Evolutionary conservation across 2,888 invertebrate species (phyloP).

Genomic region (Hypomecis punctinalis): DNA sequence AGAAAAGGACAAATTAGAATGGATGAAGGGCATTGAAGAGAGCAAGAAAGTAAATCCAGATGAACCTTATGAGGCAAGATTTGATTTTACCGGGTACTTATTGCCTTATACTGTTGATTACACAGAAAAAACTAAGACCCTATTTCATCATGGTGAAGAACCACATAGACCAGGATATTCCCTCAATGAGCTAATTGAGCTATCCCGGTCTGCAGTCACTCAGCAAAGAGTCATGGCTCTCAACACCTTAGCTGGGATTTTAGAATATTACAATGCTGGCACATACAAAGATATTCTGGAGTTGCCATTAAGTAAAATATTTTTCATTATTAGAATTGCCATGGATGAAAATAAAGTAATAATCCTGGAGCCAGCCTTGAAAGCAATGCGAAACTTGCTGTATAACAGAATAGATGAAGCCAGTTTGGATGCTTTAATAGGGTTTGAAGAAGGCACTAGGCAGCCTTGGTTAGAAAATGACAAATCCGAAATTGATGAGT

Average conservation of each 20-base stretch:
- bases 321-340: constrained; percentile 93
- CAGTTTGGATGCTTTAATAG: constrained; percentile 88
- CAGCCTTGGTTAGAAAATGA: constrained; percentile 86
- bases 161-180: constrained; percentile 96
- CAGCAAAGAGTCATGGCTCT: constrained; percentile 94
- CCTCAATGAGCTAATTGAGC: constrained; percentile 93
- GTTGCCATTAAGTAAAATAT: constrained; percentile 90
- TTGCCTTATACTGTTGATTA: constrained; percentile 88
- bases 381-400: constrained; percentile 90
- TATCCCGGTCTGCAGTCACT: constrained; percentile 90
- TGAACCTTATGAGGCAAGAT: constrained; percentile 91
- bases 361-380: constrained; percentile 90
- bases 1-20: constrained; percentile 94
- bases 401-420: constrained; percentile 92
- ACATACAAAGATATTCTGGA: constrained; percentile 91
- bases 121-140: constrained; percentile 82
- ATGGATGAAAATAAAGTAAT: constrained; percentile 92
- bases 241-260: constrained; percentile 91
- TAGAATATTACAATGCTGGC: constrained; percentile 89
- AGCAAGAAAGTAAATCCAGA: constrained; percentile 83
- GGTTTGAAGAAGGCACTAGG: constrained; percentile 86
- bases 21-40: constrained; percentile 90
- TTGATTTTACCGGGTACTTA: constrained; percentile 92
- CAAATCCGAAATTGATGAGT: constrained; percentile 81
- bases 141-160: constrained; percentile 98